Base-by-base conservation (phyloP, 2,113 vertebrate species). In the Callithrix jacchus region DNA sequence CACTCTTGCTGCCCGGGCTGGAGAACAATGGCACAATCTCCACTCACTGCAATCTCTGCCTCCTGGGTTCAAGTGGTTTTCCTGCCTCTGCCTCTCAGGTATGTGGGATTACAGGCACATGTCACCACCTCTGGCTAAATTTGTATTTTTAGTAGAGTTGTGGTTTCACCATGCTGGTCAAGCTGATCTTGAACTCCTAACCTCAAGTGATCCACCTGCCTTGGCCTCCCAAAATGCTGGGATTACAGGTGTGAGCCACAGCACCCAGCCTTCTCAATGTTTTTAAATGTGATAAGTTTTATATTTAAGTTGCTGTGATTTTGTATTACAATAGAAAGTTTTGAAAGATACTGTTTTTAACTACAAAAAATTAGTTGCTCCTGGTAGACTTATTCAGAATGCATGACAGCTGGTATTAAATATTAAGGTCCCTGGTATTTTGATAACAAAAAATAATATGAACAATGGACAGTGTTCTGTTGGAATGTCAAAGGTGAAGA, bases 401-500 rank as follows among this genome's bases (percentile, higher is more conserved):
- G 23, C 37, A 35, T 94, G 80, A 64, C 58, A 97, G 66, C 42
- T 93, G 68, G 17, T 93, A 86, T 95, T 93, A 94, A 81, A 94
- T 47, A 91, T 88, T 86, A 20, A 74, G 47, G 76, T 77, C 35
- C 14, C 25, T 89, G 20, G 17, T 95, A 90, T 95, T 97, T 96
- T 98, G 84, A 90, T 93, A 97, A 89, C 47, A 93, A 91, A 54
- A 40, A 94, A 49, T 77, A 64, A 79, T 92, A 42, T 86, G 89
- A 91, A 96, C 58, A 96, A 56, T 91, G 77, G 68, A 7, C 18
- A 79, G 16, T 93, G 37, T 83, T 95, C 42, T 97, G 7, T 66
- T 96, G 0, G 0, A 97, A 93, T 81, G 82, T 83, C 82, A 96
- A 74, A 89, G 77, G 35, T 91, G 47, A 96, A 91, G 18, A 94